Conservation (phyloP, 2,888 invertebrate genomes). For the Pammene fasciana region DNA sequence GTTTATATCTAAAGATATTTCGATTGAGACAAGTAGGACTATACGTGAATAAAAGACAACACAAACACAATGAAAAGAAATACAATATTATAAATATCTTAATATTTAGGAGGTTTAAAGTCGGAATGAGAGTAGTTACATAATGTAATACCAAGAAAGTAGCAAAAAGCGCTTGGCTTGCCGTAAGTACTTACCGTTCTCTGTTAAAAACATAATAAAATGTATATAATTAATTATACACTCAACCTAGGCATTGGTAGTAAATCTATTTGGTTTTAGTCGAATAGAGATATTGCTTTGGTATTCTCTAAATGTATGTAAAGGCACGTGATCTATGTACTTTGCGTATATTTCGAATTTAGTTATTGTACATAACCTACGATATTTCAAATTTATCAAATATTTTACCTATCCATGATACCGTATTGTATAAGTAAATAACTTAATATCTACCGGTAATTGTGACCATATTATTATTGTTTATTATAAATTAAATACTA, state of each 20-base stretch:
- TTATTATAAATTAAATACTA: background rate
- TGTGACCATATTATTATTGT: background rate
- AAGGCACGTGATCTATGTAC: constrained; percentile 35
- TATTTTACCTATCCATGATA: background rate
- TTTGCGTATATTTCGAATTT: constrained; percentile 12
- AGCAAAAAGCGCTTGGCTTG: background rate
- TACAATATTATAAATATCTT: background rate
- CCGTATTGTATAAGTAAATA: background rate
- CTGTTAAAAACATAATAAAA: background rate
- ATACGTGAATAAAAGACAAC: background rate
- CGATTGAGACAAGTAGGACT: constrained; percentile 5
- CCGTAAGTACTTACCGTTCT: background rate
- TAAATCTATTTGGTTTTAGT: background rate
- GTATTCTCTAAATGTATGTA: constrained; percentile 20
- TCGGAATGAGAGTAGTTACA: background rate
- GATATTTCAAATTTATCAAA: background rate
- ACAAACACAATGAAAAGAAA: background rate
- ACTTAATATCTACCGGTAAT: background rate
- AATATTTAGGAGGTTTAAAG: background rate
- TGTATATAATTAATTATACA: background rate
- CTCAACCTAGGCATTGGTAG: background rate
- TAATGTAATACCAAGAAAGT: background rate
- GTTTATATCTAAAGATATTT: constrained; percentile 17
- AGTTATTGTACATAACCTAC: background rate
- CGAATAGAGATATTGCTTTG: constrained; percentile 19